Evolutionary conservation across 2,797 vertebrate species (phyloP).

Genomic region (Poliocrania exsul): DNA sequence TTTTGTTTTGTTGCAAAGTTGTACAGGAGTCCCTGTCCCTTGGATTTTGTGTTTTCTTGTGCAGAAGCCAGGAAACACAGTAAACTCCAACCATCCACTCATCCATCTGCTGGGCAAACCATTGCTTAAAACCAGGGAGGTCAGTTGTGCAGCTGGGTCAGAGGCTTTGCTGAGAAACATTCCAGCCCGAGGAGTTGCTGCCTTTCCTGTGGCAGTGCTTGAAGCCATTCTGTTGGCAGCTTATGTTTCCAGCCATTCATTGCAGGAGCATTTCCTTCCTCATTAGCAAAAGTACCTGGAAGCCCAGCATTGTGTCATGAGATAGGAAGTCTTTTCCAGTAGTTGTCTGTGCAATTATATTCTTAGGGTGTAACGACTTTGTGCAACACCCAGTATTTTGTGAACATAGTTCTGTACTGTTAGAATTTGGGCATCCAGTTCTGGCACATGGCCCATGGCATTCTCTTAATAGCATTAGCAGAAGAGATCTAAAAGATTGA

Average conservation of each 20-base stretch:
- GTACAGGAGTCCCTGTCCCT: not conserved
- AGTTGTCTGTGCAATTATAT: constrained; percentile 11
- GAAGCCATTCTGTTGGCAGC: constrained; percentile 58
- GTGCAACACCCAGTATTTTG: not conserved
- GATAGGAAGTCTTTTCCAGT: constrained; percentile 54
- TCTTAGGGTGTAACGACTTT: not conserved
- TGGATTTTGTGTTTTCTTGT: not conserved
- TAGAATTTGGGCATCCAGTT: not conserved
- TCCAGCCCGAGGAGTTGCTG: not conserved
- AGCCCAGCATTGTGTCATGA: constrained; percentile 47
- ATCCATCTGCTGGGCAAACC: not conserved
- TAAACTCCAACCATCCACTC: not conserved
- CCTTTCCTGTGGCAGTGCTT: constrained; percentile 41
- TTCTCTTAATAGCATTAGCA: not conserved
- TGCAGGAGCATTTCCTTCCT: constrained; percentile 64
- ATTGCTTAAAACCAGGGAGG: not conserved
- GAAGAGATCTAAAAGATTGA: constrained; percentile 38
- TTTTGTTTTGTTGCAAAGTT: not conserved
- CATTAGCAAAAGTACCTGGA: constrained; percentile 56
- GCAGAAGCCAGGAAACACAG: not conserved
- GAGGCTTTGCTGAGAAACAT: not conserved
- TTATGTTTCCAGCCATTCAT: constrained; percentile 37
- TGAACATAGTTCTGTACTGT: not conserved
- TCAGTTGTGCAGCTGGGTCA: constrained; percentile 16
- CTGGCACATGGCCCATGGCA: not conserved